phyloP scores from a whole-genome alignment of 2,113 vertebrate species.

The Ailurus styani region DNA sequence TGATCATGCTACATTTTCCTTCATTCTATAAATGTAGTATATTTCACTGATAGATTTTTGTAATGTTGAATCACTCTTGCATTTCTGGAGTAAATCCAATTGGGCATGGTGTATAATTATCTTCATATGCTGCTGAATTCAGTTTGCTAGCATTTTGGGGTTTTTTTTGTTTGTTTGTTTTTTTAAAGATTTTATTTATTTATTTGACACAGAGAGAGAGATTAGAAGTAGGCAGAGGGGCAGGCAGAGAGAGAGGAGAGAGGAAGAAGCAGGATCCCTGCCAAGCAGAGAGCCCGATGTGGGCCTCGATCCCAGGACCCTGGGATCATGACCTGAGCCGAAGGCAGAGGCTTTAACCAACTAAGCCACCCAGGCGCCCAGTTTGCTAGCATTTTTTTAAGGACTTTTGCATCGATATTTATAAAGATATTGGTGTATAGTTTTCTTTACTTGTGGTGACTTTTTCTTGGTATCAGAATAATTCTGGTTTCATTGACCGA shows the following conservation, averaged over 20 bases:
- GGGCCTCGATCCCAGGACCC: too few species aligned
- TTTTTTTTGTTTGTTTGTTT: too few species aligned
- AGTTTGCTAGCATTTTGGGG: background rate
- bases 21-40: background rate
- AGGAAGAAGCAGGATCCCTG: too few species aligned
- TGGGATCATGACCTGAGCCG: too few species aligned
- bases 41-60: background rate
- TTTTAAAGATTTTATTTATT: too few species aligned
- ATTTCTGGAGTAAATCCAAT: background rate
- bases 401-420: background rate
- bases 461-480: background rate
- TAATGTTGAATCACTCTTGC: background rate
- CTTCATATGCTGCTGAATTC: background rate
- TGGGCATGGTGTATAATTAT: background rate
- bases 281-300: too few species aligned
- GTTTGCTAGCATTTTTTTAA: background rate
- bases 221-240: too few species aligned
- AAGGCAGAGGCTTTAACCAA: too few species aligned
- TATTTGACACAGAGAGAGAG: too few species aligned
- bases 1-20: background rate
- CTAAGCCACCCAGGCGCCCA: too few species aligned
- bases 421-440: background rate
- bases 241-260: too few species aligned
- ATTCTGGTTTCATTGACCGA: background rate
- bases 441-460: background rate